Evolutionary conservation across 2,113 vertebrate genomes (phyloP).

Genomic region (Synchiropus splendidus): DNA sequence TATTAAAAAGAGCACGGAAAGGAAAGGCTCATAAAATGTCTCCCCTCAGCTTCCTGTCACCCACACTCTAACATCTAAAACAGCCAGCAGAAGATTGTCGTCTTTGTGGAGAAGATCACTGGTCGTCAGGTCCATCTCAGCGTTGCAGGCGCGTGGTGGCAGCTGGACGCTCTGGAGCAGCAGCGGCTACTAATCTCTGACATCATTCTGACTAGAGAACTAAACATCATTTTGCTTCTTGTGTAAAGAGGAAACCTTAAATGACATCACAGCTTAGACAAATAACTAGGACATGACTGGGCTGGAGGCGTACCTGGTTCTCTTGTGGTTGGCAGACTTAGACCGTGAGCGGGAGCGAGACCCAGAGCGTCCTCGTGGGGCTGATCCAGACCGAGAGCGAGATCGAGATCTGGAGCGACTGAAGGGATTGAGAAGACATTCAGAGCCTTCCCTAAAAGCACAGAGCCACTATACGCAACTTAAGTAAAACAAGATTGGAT

Average conservation of each 20-base stretch:
- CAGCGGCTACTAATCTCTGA: not conserved
- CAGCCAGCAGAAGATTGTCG: not conserved
- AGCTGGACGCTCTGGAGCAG: slow-evolving; percentile 13
- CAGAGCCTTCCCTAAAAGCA: too few species aligned
- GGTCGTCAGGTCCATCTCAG: slow-evolving; percentile 17
- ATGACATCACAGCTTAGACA: not conserved
- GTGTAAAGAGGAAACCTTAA: slow-evolving; percentile 6
- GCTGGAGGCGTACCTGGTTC: slow-evolving; percentile 53
- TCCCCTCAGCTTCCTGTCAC: too few species aligned
- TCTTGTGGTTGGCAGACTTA: slow-evolving; percentile 58
- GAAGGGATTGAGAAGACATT: not conserved
- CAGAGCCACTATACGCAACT: too few species aligned
- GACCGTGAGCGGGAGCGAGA: slow-evolving; percentile 62
- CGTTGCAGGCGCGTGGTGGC: slow-evolving; percentile 9
- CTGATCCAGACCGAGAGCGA: slow-evolving; percentile 34
- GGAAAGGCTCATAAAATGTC: too few species aligned
- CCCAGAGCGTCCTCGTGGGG: slow-evolving; percentile 41
- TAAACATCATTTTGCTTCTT: too few species aligned
- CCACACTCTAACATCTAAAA: too few species aligned
- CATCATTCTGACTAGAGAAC: too few species aligned
- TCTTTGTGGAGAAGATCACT: not conserved
- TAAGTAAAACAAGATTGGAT: too few species aligned
- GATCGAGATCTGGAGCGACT: slow-evolving; percentile 62
- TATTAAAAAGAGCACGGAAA: too few species aligned
- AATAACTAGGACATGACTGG: slow-evolving; percentile 25